These are phyloP conservation scores for Gobio occitaniae DNA, from an alignment of 2,797 vertebrate genomes.

Conservation along the genomic window DNA sequence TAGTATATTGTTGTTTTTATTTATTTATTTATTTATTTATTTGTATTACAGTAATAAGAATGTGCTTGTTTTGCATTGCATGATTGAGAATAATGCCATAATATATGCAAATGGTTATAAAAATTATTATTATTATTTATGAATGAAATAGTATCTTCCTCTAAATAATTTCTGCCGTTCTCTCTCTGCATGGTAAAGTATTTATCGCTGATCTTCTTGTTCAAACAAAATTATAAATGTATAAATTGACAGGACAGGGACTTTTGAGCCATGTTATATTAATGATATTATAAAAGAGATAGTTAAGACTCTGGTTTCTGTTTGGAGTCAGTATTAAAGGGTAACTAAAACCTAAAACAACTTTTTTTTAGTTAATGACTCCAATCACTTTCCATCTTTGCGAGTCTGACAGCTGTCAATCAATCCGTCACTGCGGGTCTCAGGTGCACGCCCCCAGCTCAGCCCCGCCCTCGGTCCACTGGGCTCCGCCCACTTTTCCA, in stretches of 20 bases:
- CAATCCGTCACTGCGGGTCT: too few species aligned
- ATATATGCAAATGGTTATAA: background rate
- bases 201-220: background rate
- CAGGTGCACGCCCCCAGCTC: too few species aligned
- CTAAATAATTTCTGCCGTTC: accelerated
- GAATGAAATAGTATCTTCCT: background rate
- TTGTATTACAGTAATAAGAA: background rate
- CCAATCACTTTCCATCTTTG: too few species aligned
- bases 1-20: too few species aligned
- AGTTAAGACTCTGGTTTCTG: background rate
- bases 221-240: background rate
- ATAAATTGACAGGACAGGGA: background rate
- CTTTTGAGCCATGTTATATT: background rate
- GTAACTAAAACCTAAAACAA: too few species aligned
- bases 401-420: too few species aligned
- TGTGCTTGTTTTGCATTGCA: background rate
- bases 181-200: background rate
- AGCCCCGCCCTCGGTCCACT: too few species aligned
- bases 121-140: background rate
- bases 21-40: background rate
- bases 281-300: background rate
- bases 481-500: too few species aligned
- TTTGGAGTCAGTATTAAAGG: background rate
- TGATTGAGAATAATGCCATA: background rate
- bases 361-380: too few species aligned